Evolutionary conservation across 2,888 invertebrate genomes (phyloP).

Genomic region (Perizoma affinitatum): DNA sequence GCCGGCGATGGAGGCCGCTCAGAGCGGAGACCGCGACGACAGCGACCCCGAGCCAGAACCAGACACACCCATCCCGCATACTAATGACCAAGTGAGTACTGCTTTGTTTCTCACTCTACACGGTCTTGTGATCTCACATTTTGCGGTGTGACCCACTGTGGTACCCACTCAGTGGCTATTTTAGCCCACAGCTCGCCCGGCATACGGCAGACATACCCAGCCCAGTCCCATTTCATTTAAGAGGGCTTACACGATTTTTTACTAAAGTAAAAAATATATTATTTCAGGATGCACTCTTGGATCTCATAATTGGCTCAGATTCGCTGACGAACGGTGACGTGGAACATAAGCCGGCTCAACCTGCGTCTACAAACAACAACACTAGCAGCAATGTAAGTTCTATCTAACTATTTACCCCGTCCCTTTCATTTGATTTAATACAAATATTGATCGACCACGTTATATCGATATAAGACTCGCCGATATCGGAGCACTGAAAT

Average conservation of each 20-base stretch:
- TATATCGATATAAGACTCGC: too few relatives aligned
- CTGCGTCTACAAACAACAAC: conserved; percentile 64
- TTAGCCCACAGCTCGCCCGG: too few relatives aligned
- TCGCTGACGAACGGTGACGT: conserved; percentile 79
- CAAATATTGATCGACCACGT: too few relatives aligned
- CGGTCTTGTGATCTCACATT: too few relatives aligned
- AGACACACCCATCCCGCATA: conserved; percentile 40
- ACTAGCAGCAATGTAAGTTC: conserved; percentile 58
- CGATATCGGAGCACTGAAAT: too few relatives aligned
- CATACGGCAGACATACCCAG: too few relatives aligned
- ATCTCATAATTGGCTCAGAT: conserved; percentile 92
- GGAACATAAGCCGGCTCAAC: conserved; percentile 60
- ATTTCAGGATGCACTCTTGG: conserved; percentile 91
- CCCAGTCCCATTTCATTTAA: too few relatives aligned
- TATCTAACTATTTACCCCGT: conserved; percentile 10
- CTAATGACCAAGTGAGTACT: conserved; percentile 51
- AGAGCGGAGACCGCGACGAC: conserved; percentile 65
- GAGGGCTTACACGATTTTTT: background rate
- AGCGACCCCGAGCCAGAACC: conserved; percentile 43
- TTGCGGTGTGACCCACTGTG: too few relatives aligned
- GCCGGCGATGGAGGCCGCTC: conserved; percentile 92
- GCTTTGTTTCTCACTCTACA: too few relatives aligned
- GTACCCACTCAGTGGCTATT: too few relatives aligned
- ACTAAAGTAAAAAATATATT: background rate
- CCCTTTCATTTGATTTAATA: too few relatives aligned